A percentile compares a stretch with the other conserved stretches of the same genome.
These are phyloP conservation scores for Rhinolophus ferrumequinum DNA, from an alignment of 2,113 vertebrate genomes.

Conservation along the genomic window DNA sequence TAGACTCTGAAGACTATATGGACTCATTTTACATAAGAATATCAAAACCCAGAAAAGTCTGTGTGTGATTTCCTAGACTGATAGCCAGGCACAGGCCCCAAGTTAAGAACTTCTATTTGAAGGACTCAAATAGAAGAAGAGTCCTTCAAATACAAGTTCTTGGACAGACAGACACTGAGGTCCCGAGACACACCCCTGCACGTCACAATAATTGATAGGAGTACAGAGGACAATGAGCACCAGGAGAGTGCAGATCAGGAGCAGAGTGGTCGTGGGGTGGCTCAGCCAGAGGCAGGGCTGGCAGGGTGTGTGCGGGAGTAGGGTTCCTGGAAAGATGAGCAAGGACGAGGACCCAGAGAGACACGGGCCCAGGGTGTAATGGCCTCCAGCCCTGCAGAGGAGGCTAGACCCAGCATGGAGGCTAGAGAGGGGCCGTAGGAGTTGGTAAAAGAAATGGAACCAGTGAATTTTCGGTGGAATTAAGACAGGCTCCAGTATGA, in stretches of 20 bases:
- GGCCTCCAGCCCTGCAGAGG: background rate
- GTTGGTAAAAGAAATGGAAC: background rate
- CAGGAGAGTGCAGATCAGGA: background rate
- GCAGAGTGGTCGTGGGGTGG: too few species aligned
- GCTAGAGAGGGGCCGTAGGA: background rate
- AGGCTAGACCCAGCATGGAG: background rate
- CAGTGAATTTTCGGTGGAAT: background rate
- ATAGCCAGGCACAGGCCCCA: background rate
- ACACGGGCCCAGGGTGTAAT: background rate
- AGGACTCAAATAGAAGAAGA: background rate
- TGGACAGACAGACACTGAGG: background rate
- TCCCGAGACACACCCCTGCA: background rate
- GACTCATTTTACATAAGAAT: background rate
- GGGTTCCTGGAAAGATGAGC: background rate
- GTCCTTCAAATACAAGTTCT: too few species aligned
- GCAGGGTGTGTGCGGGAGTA: accelerated
- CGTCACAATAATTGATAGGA: background rate
- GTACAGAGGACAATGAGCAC: background rate
- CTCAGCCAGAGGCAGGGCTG: background rate
- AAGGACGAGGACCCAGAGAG: background rate
- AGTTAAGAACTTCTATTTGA: background rate
- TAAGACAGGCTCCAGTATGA: background rate
- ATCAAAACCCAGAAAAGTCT: background rate
- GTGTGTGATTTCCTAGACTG: background rate
- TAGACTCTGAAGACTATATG: background rate